Base-by-base conservation (phyloP, 2,888 invertebrate genomes). In the Tipula vernalis region DNA sequence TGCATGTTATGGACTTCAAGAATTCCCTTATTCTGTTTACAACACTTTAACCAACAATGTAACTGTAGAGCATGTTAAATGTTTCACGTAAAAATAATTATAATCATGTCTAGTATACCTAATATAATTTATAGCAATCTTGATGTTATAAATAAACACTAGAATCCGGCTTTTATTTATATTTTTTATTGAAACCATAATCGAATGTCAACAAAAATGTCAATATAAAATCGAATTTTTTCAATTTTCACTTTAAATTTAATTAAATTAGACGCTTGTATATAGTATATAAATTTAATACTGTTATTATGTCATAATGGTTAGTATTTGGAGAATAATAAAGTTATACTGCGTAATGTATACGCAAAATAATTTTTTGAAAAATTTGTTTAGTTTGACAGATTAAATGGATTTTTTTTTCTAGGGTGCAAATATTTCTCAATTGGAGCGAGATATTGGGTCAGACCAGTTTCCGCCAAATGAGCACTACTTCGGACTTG, bases 401-500 rank as follows among this genome's bases (percentile, higher is more conserved):
- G 85, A 28, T 85, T 42, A 71, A 4, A 8, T 36, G 36, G 36
- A 84, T 39, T 84, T 39, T 84, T 18, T 84, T 88, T 93, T 93
- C 88, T 92, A 98, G 99, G 99, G 99, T 94, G 98, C 98, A 92
- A 99, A 98, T 94, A 97, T 99, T 93, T 99, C 99, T 90, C 99
- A 99, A 93, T 93, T 99, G 92, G 99, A 99, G 94, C 96, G 98
- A 94, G 99, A 99, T 94, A 99, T 99, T 91, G 99, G 99, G 90
- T 95, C 98, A 90, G 99, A 99, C 93, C 97, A 98, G 91, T 98
- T 99, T 93, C 98, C 99, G 90, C 96, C 98, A 88, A 99, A 99
- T 92, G 99, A 99, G 92, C 99, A 99, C 92, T 99, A 98, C 92
- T 99, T 99, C 94, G 99, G 99, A 91, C 95, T 99, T 92, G 99